Conservation (phyloP, 1,140 invertebrate species). For the Leptopilina clavipes region DNA sequence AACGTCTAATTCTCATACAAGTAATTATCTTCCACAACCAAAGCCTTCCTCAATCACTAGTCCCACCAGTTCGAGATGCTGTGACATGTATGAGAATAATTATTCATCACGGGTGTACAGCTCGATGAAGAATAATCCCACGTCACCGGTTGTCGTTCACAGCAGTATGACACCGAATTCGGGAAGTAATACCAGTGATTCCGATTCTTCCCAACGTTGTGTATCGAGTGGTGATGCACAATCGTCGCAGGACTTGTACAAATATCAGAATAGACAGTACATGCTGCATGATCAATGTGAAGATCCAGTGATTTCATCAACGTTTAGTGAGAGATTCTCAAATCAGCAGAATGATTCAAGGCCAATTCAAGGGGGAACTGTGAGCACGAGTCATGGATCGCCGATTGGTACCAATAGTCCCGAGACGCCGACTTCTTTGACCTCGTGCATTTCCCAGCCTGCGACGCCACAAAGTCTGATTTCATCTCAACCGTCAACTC, state of each 20-base stretch:
- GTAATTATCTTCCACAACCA: slow-evolving; percentile 68
- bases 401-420: slow-evolving; percentile 76
- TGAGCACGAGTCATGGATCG: slow-evolving; percentile 84
- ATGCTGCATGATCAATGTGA: slow-evolving; percentile 76
- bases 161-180: slow-evolving; percentile 71
- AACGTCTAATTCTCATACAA: slow-evolving; percentile 48
- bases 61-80: slow-evolving; percentile 60
- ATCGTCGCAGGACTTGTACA: slow-evolving; percentile 66
- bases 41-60: slow-evolving; percentile 70
- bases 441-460: slow-evolving; percentile 66
- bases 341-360: slow-evolving; percentile 74
- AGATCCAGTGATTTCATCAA: slow-evolving; percentile 83
- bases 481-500: slow-evolving; percentile 68
- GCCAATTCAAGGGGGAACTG: slow-evolving; percentile 84
- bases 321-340: slow-evolving; percentile 78
- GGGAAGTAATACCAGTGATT: slow-evolving; percentile 60
- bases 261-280: slow-evolving; percentile 66
- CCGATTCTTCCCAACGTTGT: slow-evolving; percentile 66
- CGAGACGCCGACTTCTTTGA: slow-evolving; percentile 65
- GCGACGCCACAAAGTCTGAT: slow-evolving; percentile 69
- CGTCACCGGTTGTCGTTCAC: slow-evolving; percentile 69
- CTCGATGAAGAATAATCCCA: slow-evolving; percentile 69
- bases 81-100: slow-evolving; percentile 38
- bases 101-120: slow-evolving; percentile 45
- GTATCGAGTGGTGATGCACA: slow-evolving; percentile 63